These are phyloP conservation scores for Pungitius pungitius DNA, from an alignment of 2,113 vertebrate species.

Conservation along the genomic window DNA sequence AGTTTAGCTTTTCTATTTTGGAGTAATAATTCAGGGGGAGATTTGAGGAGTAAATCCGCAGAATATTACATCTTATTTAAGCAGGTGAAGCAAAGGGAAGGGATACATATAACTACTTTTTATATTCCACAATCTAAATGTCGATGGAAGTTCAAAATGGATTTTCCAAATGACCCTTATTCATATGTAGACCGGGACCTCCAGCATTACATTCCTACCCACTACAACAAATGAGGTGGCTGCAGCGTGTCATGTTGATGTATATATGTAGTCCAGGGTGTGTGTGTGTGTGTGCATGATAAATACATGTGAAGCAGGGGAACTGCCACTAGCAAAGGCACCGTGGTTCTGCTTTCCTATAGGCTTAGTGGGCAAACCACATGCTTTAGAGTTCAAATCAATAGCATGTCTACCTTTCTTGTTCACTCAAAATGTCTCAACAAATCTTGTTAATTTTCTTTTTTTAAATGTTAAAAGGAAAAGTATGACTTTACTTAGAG, in stretches of 20 bases:
- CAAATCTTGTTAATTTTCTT: slow-evolving; percentile 2
- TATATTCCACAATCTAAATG: slow-evolving; percentile 22
- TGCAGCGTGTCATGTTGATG: slow-evolving; percentile 80
- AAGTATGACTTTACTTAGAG: not conserved
- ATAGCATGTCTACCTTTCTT: not conserved
- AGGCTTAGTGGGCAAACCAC: slow-evolving; percentile 4
- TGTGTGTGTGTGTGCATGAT: slow-evolving; percentile 53
- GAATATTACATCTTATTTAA: too few relatives aligned
- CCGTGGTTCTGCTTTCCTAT: slow-evolving; percentile 48
- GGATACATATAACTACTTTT: slow-evolving; percentile 14
- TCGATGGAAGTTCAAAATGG: slow-evolving; percentile 46
- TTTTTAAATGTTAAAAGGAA: not conserved
- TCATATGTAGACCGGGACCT: slow-evolving; percentile 75
- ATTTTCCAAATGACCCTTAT: slow-evolving; percentile 78
- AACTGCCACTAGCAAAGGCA: slow-evolving; percentile 80
- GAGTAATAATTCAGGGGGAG: not conserved
- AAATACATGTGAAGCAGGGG: slow-evolving; percentile 65
- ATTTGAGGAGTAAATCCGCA: not conserved
- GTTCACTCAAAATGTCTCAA: not conserved
- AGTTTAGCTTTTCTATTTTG: not conserved
- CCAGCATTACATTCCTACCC: slow-evolving; percentile 76
- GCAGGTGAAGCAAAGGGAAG: slow-evolving; percentile 26
- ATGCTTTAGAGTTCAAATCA: slow-evolving; percentile 11
- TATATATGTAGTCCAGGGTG: slow-evolving; percentile 63
- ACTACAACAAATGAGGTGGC: slow-evolving; percentile 79